Evolutionary conservation across 2,797 vertebrate species (phyloP).

Genomic region (Delichon dasypus): DNA sequence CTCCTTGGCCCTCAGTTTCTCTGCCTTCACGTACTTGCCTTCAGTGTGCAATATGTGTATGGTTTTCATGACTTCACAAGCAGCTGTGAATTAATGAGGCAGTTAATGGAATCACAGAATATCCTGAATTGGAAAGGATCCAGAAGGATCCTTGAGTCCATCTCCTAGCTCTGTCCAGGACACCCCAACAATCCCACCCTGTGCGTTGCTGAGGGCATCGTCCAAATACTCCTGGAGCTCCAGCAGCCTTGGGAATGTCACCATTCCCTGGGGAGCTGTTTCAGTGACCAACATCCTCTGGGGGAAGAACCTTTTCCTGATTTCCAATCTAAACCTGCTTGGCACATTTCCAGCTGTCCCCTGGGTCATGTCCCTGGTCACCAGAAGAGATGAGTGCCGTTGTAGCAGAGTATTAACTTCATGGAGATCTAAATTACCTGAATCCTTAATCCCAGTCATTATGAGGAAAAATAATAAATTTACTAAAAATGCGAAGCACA

Average conservation of each 20-base stretch:
- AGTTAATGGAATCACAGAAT: background rate
- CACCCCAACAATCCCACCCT: background rate
- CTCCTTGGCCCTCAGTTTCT: background rate
- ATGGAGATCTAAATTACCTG: background rate
- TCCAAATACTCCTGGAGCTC: background rate
- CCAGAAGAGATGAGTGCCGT: background rate
- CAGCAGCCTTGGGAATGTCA: background rate
- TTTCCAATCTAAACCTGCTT: background rate
- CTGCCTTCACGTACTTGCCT: background rate
- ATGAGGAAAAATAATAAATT: background rate
- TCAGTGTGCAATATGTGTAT: background rate
- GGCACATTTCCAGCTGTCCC: fast-evolving
- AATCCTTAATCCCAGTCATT: background rate
- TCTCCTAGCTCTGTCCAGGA: background rate
- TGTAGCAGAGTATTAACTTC: background rate
- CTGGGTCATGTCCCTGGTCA: background rate
- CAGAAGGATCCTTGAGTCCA: background rate
- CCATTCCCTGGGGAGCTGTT: background rate
- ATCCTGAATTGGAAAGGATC: background rate
- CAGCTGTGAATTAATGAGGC: background rate
- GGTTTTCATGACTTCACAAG: background rate
- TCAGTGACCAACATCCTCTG: fast-evolving
- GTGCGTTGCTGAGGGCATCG: fast-evolving
- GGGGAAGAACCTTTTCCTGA: background rate
- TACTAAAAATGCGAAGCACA: background rate